Evolutionary conservation across 2,888 invertebrate species (phyloP), one percentile per base, ranked within the genome.

Genomic region (Metalampra italica): DNA sequence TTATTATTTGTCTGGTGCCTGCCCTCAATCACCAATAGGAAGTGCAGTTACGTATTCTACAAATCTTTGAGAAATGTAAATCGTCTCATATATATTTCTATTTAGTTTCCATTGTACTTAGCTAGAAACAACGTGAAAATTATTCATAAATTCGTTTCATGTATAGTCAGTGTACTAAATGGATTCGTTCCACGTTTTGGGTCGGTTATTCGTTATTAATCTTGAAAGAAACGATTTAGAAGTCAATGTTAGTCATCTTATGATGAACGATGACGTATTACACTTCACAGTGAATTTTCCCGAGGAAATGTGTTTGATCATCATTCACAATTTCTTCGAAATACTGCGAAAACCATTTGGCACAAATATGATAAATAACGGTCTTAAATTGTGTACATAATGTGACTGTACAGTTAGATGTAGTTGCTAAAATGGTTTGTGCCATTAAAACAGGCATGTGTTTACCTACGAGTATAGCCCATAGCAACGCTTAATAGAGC

Each of bases 131-230:
- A 32, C 32, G 43, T 14, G 9, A 43, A 43, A 11, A 34, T n/a
- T 45, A 45, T 45, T 45, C 45, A 38, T 45, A 13, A 29, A 45
- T 11, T 39, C 34, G 4, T 29, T 45, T 15, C 12, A 22, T 44
- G 36, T 3, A 22, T 7, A n/a, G n/a, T 42, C 29, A 29, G 12
- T 9, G 12, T 51, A 34, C 32, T 14, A 45, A 51, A 45, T 45
- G 45, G 41, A 45, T 54, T 49, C 47, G 54, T 54, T 52, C 42
- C 41, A 44, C 41, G 32, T 36, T 40, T 41, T 49, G 47, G 49
- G 40, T 38, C 43, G 39, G 7, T 0, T n/a, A 30, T 30, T 14
- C 14, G 36, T 45, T 7, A 13, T 11, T 44, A 34, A 9, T 44
- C 32, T 30, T 15, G n/a, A 44, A 32, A 34, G 11, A 39, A 30